phyloP scores from a whole-genome alignment of 2,113 vertebrate genomes.

The Cryptomyrus ogoouensis region DNA sequence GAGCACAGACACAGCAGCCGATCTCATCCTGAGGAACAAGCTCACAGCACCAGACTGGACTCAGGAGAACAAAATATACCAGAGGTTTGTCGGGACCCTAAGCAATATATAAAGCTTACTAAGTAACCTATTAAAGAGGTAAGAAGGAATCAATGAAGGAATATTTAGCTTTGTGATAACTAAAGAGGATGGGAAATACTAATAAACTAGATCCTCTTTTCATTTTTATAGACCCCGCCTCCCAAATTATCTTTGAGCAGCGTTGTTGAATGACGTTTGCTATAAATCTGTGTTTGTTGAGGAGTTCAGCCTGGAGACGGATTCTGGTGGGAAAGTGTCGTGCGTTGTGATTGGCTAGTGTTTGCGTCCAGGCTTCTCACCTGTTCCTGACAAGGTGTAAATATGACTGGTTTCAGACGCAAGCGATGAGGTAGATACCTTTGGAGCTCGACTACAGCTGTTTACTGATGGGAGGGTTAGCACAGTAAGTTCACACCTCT shows the following conservation, averaged over 20 bases:
- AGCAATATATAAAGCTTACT: conserved; percentile 22
- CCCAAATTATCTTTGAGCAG: neutral
- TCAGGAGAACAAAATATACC: neutral
- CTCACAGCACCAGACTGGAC: neutral
- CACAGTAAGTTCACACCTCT: neutral
- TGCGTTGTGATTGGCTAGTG: neutral
- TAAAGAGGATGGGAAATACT: conserved; percentile 22
- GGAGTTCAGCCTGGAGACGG: neutral
- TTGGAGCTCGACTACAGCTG: neutral
- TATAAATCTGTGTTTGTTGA: neutral
- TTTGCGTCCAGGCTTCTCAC: neutral
- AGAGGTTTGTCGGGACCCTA: neutral
- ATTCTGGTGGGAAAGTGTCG: neutral
- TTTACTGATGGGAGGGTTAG: neutral
- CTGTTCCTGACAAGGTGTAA: neutral
- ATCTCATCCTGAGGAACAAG: conserved; percentile 42
- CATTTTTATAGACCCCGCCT: neutral
- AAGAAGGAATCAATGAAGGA: neutral
- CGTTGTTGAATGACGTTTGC: neutral
- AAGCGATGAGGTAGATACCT: neutral
- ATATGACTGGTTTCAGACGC: neutral
- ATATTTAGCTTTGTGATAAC: conserved; percentile 20
- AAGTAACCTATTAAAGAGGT: conserved; percentile 31
- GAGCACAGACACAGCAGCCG: conserved; percentile 26
- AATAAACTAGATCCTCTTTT: conserved; percentile 21